Evolutionary conservation across 2,888 invertebrate genomes (phyloP), one percentile per base, ranked within the genome.

Genomic region (Meloe dianella): DNA sequence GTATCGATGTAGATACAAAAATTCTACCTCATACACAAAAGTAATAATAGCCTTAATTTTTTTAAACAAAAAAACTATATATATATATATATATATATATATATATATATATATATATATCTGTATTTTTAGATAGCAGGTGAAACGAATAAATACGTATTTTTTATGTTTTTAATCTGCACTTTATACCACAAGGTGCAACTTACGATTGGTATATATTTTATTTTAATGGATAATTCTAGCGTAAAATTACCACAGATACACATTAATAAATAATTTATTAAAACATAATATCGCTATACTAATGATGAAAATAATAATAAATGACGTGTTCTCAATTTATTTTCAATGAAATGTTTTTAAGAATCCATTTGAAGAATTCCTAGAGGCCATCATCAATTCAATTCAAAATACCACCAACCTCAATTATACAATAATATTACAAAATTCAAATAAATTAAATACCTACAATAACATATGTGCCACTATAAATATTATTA

Each of bases 51-150:
- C n/a, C n/a, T n/a, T n/a, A n/a, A n/a, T n/a, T n/a, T 20, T 10
- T 3, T 47, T 1, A 35, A 1, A 14, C 75, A 76, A 77, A 79
- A 32, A 32, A 7, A 30, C n/a, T 32, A 32, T 32, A 32, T 32
- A 32, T 10, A 32, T 32, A 10, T 10, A 32, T 32, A 10, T 10
- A 32, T 32, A 8, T 32, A 32, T 32, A 32, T 32, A 32, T 10
- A 32, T 32, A 10, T 10, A 32, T 6, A 30, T 35, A 35, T 35
- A 3, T 12, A 12, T 35, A 35, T 35, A 79, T 79, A 77, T 78
- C 77, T 75, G 77, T 41, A 77, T 74, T 75, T 73, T 73, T 70
- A 78, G 77, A 77, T 75, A 77, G 77, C 79, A 78, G 78, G 78
- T 77, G 78, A 75, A 76, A 76, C 74, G 73, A 73, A 78, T 77